Conservation (phyloP, 2,888 invertebrate species). For the Horisme vitalbata region DNA sequence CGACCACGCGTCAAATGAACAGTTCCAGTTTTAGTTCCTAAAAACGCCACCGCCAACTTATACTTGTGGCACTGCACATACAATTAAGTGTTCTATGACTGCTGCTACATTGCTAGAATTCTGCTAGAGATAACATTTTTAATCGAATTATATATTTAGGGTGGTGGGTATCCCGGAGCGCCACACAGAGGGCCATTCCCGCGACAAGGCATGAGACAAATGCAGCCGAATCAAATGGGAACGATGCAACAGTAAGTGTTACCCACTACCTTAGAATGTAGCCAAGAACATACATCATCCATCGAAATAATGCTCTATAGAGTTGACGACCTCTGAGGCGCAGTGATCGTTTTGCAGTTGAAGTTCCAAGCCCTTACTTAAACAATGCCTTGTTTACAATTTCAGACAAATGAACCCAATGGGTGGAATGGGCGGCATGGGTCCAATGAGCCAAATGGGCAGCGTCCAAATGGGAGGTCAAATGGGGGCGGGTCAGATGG, state of each 20-base stretch:
- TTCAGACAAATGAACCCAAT: constrained; percentile 77
- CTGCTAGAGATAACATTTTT: background rate
- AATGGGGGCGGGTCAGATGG: constrained; percentile 66
- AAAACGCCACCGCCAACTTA: too few relatives aligned
- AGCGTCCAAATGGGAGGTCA: constrained; percentile 69
- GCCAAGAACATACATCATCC: too few relatives aligned
- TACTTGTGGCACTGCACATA: too few relatives aligned
- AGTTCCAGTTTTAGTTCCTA: too few relatives aligned
- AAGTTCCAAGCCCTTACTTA: too few relatives aligned
- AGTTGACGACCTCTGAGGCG: too few relatives aligned
- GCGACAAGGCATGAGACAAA: constrained; percentile 69
- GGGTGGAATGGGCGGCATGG: constrained; percentile 72
- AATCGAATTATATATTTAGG: constrained; percentile 32
- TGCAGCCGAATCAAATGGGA: constrained; percentile 77
- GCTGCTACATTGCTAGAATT: too few relatives aligned
- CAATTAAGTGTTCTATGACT: too few relatives aligned
- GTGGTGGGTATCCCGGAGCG: constrained; percentile 67
- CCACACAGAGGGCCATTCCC: constrained; percentile 70
- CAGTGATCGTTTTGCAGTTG: too few relatives aligned
- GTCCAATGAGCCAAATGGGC: constrained; percentile 73
- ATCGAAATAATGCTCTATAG: too few relatives aligned
- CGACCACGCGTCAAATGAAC: too few relatives aligned
- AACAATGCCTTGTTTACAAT: constrained; percentile 7
- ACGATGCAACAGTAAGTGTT: constrained; percentile 70
- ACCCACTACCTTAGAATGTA: too few relatives aligned